Evolutionary conservation across 1,140 invertebrate genomes (phyloP).

Genomic region (Brachionus sp.): DNA sequence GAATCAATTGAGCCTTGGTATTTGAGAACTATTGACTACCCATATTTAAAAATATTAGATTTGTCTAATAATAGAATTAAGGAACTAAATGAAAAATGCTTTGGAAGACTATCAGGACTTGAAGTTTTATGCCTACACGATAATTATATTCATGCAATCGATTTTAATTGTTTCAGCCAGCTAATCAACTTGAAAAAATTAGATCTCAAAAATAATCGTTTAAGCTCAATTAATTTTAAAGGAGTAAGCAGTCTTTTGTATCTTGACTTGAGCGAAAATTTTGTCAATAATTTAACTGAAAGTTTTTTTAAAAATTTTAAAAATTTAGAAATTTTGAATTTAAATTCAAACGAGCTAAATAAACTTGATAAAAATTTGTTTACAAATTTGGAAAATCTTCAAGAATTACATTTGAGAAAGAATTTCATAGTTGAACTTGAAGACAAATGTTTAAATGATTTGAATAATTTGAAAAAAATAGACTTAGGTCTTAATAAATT

Average conservation of each 20-base stretch:
- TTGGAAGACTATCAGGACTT: not conserved
- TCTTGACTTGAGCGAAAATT: not conserved
- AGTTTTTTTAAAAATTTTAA: not conserved
- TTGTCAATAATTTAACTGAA: not conserved
- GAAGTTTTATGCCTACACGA: not conserved
- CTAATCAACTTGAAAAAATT: not conserved
- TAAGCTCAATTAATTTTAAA: not conserved
- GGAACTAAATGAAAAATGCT: not conserved
- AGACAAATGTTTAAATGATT: not conserved
- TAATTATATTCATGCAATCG: not conserved
- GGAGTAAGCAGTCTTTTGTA: not conserved
- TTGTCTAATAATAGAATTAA: not conserved
- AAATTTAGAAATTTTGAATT: not conserved
- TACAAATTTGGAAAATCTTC: not conserved
- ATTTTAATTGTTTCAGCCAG: not conserved
- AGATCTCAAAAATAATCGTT: not conserved
- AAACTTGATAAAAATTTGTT: not conserved
- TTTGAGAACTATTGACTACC: not conserved
- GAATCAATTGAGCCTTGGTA: not conserved
- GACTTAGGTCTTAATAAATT: not conserved
- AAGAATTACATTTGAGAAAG: not conserved
- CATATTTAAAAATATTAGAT: not conserved
- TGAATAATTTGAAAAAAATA: not conserved
- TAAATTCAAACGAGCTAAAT: not conserved
- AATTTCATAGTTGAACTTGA: not conserved